Conservation (phyloP, 2,888 invertebrate species). For the Cremastinae sp. region DNA sequence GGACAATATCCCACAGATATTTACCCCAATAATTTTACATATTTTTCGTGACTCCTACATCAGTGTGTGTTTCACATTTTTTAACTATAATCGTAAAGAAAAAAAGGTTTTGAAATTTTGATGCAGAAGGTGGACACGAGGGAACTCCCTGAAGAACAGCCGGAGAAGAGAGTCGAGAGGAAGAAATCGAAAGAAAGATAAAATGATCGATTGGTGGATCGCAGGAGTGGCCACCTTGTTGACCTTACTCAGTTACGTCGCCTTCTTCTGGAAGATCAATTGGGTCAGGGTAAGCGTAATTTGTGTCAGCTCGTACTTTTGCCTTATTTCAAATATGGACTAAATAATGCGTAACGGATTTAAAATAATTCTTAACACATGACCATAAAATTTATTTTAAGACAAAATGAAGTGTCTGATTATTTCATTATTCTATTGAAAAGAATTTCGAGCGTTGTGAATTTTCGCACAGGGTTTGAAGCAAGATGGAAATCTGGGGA, state of each 20-base stretch:
- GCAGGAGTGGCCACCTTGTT: slow-evolving; percentile 60
- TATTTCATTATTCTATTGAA: too few species aligned
- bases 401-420: too few species aligned
- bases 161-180: slow-evolving; percentile 7
- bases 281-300: slow-evolving; percentile 73
- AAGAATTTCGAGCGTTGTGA: background rate
- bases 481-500: slow-evolving; percentile 4
- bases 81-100: background rate
- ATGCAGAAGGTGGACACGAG: slow-evolving; percentile 17
- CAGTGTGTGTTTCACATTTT: too few species aligned
- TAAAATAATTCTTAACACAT: too few species aligned
- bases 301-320: slow-evolving; percentile 12
- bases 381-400: too few species aligned
- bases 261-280: slow-evolving; percentile 74
- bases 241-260: slow-evolving; percentile 67
- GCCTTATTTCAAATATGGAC: background rate
- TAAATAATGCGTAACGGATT: too few species aligned
- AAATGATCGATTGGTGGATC: slow-evolving; percentile 68
- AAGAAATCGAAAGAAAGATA: slow-evolving; percentile 44
- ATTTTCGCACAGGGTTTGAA: slow-evolving; percentile 17
- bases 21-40: too few species aligned
- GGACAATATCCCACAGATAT: background rate
- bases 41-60: too few species aligned
- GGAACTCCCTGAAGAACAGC: slow-evolving; percentile 11
- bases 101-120: slow-evolving; percentile 4